Base-by-base conservation (phyloP, 2,113 vertebrate genomes). In the Lophius piscatorius region DNA sequence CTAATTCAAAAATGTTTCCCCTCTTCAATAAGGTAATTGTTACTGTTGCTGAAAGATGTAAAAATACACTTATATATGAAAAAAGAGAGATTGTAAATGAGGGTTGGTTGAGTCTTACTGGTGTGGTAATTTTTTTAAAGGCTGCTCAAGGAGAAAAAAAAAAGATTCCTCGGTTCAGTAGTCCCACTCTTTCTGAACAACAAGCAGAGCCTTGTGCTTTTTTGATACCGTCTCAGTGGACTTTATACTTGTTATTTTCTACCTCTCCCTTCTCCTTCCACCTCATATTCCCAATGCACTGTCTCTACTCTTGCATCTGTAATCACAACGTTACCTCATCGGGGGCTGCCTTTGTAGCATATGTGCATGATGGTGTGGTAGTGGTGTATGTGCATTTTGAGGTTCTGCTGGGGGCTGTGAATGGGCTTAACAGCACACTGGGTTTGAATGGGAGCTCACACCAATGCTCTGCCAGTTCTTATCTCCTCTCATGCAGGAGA, bases 401-500 rank as follows among this genome's bases (percentile, higher is more conserved):
- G 83, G 69, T 72, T 82, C 76, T 85, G 76, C 68, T 82, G 63
- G 75, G 84, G 75, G 77, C 79, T 72, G 77, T 71, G 26, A 76
- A 46, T 59, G 73, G 75, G 84, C 85, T 88, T 88, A 87, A 82
- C 74, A 17, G 63, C 76, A 78, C 76, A 79, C 71, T 83, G 81
- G 50, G 69, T 83, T 88, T 90, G 76, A 83, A 79, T 87, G 81
- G 81, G 83, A 88, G 76, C 82, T 48, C 78, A 74, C 69, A 84
- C 78, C 67, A 70, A 49, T 16, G 65, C 84, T 84, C 68, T 84
- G 83, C 87, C 84, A 78, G 70, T 82, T 81, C 89, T 91, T 92
- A 91, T 92, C 91, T 88, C 66, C 74, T 77, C 77, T 82, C 74
- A 65, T 87, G 85, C 89, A 91, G 91, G 87, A 90, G 84, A 83